phyloP scores from a whole-genome alignment of 2,888 invertebrate species.

The Augochlorella aurata region DNA sequence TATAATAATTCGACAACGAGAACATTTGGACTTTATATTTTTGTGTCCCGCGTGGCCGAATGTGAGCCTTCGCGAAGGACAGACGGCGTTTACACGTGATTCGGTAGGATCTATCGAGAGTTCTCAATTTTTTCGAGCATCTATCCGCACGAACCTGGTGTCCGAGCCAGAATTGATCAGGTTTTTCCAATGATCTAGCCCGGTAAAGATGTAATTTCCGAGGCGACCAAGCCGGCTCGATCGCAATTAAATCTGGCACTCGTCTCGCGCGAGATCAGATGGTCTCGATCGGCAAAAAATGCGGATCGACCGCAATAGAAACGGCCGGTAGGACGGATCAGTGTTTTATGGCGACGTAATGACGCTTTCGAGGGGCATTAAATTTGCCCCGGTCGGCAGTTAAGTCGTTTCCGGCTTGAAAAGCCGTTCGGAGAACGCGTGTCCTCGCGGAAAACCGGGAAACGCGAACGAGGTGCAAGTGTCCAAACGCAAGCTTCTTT shows the following conservation, averaged over 20 bases:
- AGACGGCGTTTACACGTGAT: no score
- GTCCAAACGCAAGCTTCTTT: slow-evolving; percentile 17
- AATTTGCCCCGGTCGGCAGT: slow-evolving; percentile 29
- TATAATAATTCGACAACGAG: no score
- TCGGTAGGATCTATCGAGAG: no score
- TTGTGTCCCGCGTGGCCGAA: no score
- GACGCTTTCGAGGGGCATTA: slow-evolving; percentile 25
- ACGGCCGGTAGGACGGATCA: slow-evolving; percentile 28
- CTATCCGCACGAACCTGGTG: no score
- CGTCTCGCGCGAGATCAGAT: slow-evolving; percentile 36
- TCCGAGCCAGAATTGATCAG: no score
- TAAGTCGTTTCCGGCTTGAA: slow-evolving; percentile 49
- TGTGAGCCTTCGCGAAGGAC: no score
- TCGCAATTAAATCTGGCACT: slow-evolving; percentile 38
- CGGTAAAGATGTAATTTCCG: slow-evolving; percentile 25
- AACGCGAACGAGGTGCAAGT: slow-evolving; percentile 40
- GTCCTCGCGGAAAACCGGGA: slow-evolving; percentile 34
- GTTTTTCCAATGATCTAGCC: background rate
- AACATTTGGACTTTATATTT: no score
- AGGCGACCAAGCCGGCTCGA: slow-evolving; percentile 35
- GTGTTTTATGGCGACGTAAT: slow-evolving; percentile 25
- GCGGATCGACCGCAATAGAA: slow-evolving; percentile 14
- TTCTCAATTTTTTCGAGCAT: no score
- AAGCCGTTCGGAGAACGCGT: slow-evolving; percentile 19
- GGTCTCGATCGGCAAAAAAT: background rate